Conservation (phyloP, 2,113 vertebrate genomes). For the Nycticebus coucang region DNA sequence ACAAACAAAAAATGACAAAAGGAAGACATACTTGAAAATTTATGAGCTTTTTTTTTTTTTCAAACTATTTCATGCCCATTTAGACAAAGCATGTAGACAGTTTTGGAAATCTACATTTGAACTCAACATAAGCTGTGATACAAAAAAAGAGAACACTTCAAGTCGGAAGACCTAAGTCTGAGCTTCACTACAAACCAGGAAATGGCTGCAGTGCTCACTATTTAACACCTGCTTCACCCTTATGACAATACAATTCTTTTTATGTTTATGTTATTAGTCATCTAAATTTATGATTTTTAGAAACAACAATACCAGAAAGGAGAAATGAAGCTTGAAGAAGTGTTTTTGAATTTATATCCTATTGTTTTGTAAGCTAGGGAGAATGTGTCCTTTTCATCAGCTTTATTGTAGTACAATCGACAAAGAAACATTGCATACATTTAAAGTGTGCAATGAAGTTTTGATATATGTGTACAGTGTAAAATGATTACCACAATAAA, state of each 20-base stretch:
- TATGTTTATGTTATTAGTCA: neutral
- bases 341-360: neutral
- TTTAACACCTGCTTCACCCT: neutral
- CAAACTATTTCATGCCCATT: neutral
- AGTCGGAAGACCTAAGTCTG: neutral
- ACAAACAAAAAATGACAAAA: neutral
- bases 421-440: neutral
- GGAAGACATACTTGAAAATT: neutral
- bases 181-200: neutral
- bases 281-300: neutral
- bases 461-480: neutral
- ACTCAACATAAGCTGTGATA: neutral
- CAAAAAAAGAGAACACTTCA: neutral
- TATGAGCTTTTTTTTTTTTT: neutral
- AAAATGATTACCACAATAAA: neutral
- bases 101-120: slow-evolving; percentile 3
- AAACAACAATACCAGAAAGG: neutral
- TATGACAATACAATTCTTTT: neutral
- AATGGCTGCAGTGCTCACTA: neutral
- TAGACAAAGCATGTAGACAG: neutral
- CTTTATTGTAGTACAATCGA: neutral
- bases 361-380: neutral
- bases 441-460: neutral
- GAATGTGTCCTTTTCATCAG: neutral
- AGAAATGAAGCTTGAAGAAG: neutral